Evolutionary conservation across 2,888 invertebrate species (phyloP).

Genomic region (Spisula solida): DNA sequence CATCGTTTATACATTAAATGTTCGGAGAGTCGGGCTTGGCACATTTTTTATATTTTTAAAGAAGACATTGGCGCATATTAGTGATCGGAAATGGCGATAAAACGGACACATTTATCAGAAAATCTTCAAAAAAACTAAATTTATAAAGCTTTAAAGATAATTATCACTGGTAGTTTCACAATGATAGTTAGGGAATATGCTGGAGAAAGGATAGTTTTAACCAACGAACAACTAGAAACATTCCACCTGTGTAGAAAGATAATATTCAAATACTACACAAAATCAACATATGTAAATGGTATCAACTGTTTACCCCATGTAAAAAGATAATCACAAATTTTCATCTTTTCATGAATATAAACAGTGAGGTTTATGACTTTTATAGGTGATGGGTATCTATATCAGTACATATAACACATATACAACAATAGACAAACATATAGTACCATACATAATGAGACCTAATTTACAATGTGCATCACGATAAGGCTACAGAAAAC

Average conservation of each 20-base stretch:
- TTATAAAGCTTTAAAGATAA: constrained; percentile 38
- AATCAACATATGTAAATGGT: constrained; percentile 20
- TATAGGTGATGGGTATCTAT: neutral
- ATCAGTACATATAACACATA: neutral
- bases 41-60: constrained; percentile 38
- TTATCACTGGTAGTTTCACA: constrained; percentile 32
- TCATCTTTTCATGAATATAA: constrained; percentile 20
- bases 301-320: neutral
- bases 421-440: neutral
- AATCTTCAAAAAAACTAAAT: constrained; percentile 36
- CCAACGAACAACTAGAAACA: neutral
- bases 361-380: neutral
- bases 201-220: constrained; percentile 12
- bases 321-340: constrained; percentile 15
- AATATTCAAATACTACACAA: constrained; percentile 2
- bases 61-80: constrained; percentile 36
- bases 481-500: neutral
- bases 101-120: constrained; percentile 63
- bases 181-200: neutral
- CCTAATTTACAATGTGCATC: neutral
- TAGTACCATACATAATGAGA: neutral
- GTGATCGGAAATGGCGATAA: constrained; percentile 64
- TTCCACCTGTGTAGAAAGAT: constrained; percentile 25
- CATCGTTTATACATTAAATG: constrained; percentile 58
- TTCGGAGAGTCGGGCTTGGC: constrained; percentile 18